phyloP scores from a whole-genome alignment of 2,113 vertebrate genomes.

The Dissostichus mawsoni region DNA sequence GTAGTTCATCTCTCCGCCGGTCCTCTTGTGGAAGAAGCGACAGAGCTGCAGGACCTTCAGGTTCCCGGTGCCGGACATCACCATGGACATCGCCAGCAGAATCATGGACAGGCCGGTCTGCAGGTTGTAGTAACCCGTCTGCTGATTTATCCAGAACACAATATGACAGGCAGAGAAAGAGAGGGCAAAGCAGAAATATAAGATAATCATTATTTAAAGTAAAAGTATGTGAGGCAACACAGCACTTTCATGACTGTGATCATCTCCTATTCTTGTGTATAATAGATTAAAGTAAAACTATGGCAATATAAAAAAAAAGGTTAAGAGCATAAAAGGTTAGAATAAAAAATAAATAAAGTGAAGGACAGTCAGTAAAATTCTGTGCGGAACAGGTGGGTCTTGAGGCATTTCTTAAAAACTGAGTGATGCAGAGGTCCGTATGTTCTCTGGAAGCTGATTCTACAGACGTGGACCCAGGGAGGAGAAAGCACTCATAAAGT shows the following conservation, averaged over 20 bases:
- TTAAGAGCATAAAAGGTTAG: too few relatives aligned
- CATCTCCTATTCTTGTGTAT: not conserved
- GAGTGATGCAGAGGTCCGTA: too few relatives aligned
- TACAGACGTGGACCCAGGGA: too few relatives aligned
- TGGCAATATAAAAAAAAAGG: too few relatives aligned
- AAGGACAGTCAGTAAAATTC: too few relatives aligned
- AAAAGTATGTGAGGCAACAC: too few relatives aligned
- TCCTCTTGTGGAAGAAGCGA: conserved; percentile 96
- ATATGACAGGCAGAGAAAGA: too few relatives aligned
- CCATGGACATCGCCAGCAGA: conserved; percentile 94
- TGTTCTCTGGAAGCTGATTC: too few relatives aligned
- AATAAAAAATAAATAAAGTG: too few relatives aligned
- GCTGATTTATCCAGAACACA: conserved; percentile 21
- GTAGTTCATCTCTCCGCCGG: conserved; percentile 96
- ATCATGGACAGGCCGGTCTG: conserved; percentile 95
- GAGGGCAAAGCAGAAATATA: not conserved
- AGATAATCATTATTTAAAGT: not conserved
- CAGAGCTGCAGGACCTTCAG: conserved; percentile 95
- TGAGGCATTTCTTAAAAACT: too few relatives aligned
- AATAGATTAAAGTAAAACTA: too few relatives aligned
- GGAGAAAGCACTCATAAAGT: not conserved
- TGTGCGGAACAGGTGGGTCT: too few relatives aligned
- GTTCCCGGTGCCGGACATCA: conserved; percentile 96
- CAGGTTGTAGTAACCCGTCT: conserved; percentile 95
- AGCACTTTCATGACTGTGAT: not conserved